Evolutionary conservation across 2,888 invertebrate species (phyloP).

Genomic region (Pterostichus madidus): DNA sequence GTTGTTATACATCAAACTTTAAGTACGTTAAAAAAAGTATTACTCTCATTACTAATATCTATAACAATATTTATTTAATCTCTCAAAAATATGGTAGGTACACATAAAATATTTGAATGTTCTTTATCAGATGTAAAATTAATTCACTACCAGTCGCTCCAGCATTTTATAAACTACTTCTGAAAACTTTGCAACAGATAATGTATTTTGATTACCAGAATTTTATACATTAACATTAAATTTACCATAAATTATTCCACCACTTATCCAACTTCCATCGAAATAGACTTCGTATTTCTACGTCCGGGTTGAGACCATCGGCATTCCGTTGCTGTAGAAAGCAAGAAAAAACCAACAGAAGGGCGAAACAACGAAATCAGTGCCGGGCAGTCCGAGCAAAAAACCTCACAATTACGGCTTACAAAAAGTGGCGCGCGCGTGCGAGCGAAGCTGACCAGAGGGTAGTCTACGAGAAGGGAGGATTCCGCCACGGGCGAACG

Average conservation of each 20-base stretch:
- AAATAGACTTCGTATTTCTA: constrained; percentile 21
- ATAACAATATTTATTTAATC: too few species aligned
- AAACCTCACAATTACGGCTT: constrained; percentile 59
- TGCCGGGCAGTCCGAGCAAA: constrained; percentile 49
- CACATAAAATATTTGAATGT: too few species aligned
- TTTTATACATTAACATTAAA: constrained; percentile 14
- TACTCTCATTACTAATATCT: too few species aligned
- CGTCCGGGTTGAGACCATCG: constrained; percentile 52
- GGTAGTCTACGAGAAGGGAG: not conserved
- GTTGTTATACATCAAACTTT: too few species aligned
- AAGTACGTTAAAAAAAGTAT: too few species aligned
- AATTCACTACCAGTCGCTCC: too few species aligned
- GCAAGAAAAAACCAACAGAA: constrained; percentile 59
- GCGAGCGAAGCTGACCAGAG: constrained; percentile 10
- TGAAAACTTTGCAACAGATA: constrained; percentile 3
- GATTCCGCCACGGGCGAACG: not conserved
- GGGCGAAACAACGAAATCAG: constrained; percentile 60
- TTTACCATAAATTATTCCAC: constrained; percentile 37
- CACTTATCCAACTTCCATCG: constrained; percentile 12
- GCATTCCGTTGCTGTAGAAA: constrained; percentile 48
- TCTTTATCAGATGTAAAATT: too few species aligned
- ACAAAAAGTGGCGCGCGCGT: constrained; percentile 47
- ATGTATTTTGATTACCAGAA: constrained; percentile 9
- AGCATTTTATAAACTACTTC: not conserved
- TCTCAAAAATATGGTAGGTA: too few species aligned